Conservation (phyloP, 2,888 invertebrate species). For the Troglohyphantes excavatus region DNA sequence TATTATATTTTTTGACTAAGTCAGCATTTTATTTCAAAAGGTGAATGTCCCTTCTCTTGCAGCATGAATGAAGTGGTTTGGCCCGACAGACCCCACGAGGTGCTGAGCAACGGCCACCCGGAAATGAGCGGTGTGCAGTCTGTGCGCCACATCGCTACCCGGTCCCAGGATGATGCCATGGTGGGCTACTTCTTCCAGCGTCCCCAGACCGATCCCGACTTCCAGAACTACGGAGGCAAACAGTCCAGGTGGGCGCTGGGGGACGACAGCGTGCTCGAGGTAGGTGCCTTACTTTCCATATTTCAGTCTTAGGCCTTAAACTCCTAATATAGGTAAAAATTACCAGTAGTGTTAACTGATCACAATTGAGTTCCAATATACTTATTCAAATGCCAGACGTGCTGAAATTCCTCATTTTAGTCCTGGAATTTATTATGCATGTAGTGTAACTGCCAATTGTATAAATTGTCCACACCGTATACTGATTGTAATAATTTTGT, state of each 20-base stretch:
- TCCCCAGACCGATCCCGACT: slow-evolving; percentile 91
- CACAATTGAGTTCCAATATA: no score
- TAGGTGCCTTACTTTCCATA: slow-evolving; percentile 85
- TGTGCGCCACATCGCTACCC: slow-evolving; percentile 79
- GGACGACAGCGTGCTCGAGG: slow-evolving; percentile 93
- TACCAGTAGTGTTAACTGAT: no score
- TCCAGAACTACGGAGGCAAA: slow-evolving; percentile 84
- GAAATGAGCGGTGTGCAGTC: slow-evolving; percentile 76
- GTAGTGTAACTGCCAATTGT: no score
- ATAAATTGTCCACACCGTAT: no score
- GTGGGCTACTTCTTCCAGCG: slow-evolving; percentile 96
- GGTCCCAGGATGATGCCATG: slow-evolving; percentile 93
- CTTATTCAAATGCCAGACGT: no score
- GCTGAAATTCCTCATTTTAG: no score
- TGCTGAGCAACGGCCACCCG: slow-evolving; percentile 79
- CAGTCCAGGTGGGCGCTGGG: slow-evolving; percentile 90
- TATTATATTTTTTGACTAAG: no score
- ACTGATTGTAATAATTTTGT: no score
- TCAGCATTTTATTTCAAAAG: no score
- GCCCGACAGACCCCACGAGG: slow-evolving; percentile 81
- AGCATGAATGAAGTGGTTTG: slow-evolving; percentile 82
- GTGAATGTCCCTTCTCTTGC: slow-evolving; percentile 79
- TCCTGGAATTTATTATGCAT: no score
- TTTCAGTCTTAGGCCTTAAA: no score
- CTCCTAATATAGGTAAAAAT: no score